Conservation (phyloP, 2,113 vertebrate genomes). For the Cichladusa arquata region DNA sequence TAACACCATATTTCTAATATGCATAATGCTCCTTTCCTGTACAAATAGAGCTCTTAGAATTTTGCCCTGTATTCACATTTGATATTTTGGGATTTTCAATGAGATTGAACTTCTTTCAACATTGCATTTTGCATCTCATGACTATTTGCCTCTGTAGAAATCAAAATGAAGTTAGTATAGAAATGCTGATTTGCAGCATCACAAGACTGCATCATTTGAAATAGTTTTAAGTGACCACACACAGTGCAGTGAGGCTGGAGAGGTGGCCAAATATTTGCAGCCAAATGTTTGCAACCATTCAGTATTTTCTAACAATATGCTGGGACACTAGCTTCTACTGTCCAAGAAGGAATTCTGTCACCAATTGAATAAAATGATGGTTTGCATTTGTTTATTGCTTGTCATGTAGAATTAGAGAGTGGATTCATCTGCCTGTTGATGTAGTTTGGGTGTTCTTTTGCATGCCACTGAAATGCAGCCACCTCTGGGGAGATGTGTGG, state of each 20-base stretch:
- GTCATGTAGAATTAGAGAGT: neutral
- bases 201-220: neutral
- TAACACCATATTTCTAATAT: neutral
- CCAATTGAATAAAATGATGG: neutral
- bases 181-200: neutral
- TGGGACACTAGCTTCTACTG: neutral
- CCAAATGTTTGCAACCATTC: neutral
- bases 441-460: conserved; percentile 9
- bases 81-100: neutral
- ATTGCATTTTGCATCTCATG: neutral
- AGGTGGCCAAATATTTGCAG: neutral
- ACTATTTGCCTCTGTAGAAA: neutral
- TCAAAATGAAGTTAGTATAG: neutral
- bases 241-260: neutral
- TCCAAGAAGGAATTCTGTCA: conserved; percentile 2
- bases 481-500: conserved; percentile 42
- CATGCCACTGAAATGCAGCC: conserved; percentile 33
- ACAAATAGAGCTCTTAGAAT: neutral
- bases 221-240: conserved; percentile 20
- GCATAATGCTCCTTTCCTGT: neutral
- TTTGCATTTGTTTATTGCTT: conserved; percentile 40
- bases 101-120: neutral
- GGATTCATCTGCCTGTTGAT: conserved; percentile 19
- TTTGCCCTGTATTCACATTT: neutral
- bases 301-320: neutral